A percentile compares a stretch with the other conserved stretches of the same genome.
Evolutionary conservation across 2,888 invertebrate genomes (phyloP).

Genomic region (Euproctis similis): DNA sequence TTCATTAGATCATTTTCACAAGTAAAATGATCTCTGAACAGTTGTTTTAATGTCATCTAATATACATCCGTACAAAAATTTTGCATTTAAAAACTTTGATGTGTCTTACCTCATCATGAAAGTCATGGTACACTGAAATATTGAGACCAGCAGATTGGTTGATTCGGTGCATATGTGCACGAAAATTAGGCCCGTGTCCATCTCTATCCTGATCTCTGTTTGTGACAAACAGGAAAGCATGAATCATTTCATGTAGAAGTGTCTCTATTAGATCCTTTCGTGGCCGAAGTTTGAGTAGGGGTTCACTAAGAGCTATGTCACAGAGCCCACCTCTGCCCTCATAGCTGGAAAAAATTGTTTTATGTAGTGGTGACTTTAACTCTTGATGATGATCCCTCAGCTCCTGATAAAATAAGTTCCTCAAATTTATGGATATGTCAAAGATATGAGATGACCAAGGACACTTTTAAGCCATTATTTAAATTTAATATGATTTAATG

Average conservation of each 20-base stretch:
- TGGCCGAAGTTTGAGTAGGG: constrained; percentile 92
- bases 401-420: too few species aligned
- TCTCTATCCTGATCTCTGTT: constrained; percentile 89
- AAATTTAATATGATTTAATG: too few species aligned
- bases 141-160: constrained; percentile 90
- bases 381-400: too few species aligned
- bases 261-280: constrained; percentile 97
- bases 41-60: too few species aligned
- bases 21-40: too few species aligned
- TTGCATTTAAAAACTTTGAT: too few species aligned
- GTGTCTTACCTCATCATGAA: constrained; percentile 93
- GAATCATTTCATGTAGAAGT: constrained; percentile 99
- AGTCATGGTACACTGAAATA: constrained; percentile 94
- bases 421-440: too few species aligned
- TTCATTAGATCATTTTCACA: too few species aligned
- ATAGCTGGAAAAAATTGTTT: constrained; percentile 79
- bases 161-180: constrained; percentile 94
- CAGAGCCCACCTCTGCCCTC: constrained; percentile 84
- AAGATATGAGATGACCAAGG: too few species aligned
- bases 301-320: constrained; percentile 90
- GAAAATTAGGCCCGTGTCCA: constrained; percentile 96
- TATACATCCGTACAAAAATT: too few species aligned
- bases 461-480: too few species aligned
- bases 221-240: constrained; percentile 95
- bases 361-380: too few species aligned